phyloP scores from a whole-genome alignment of 1,140 invertebrate genomes.

The Cyclina sinensis region DNA sequence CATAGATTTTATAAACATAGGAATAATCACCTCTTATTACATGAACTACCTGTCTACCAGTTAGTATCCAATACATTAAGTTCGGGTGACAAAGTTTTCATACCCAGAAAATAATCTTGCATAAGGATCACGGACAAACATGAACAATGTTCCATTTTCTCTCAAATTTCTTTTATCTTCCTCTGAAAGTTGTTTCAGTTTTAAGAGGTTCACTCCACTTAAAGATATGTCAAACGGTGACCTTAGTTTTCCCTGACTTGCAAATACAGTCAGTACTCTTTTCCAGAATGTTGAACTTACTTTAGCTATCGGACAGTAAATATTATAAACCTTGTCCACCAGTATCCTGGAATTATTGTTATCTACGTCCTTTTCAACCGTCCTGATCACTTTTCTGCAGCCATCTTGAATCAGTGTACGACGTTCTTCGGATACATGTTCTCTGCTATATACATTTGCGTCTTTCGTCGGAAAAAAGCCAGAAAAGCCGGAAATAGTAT shows the following conservation, averaged over 20 bases:
- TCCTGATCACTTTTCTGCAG: neutral
- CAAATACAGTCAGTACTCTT: slow-evolving; percentile 12
- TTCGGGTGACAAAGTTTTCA: slow-evolving; percentile 71
- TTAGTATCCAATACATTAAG: slow-evolving; percentile 54
- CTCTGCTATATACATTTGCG: too few species aligned
- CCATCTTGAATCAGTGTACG: neutral
- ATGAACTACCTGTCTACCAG: slow-evolving; percentile 54
- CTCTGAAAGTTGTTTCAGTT: neutral
- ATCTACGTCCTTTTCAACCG: too few species aligned
- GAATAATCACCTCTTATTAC: slow-evolving; percentile 41
- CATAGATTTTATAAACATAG: slow-evolving; percentile 55
- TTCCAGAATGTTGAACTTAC: slow-evolving; percentile 62
- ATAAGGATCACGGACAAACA: slow-evolving; percentile 72
- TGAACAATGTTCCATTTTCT: slow-evolving; percentile 30
- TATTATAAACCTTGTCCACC: neutral
- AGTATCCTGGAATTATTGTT: neutral
- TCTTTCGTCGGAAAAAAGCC: too few species aligned
- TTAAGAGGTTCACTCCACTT: neutral
- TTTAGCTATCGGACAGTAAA: slow-evolving; percentile 61
- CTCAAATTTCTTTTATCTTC: neutral
- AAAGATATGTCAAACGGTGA: slow-evolving; percentile 22
- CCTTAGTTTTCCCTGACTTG: neutral
- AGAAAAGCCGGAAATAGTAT: too few species aligned
- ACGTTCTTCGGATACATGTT: neutral
- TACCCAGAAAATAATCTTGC: slow-evolving; percentile 70